A percentile compares a stretch with the other conserved stretches of the same genome.
Conservation (phyloP, 53 echinoderm and acorn worm species). For the Paracentrotus lividus region DNA sequence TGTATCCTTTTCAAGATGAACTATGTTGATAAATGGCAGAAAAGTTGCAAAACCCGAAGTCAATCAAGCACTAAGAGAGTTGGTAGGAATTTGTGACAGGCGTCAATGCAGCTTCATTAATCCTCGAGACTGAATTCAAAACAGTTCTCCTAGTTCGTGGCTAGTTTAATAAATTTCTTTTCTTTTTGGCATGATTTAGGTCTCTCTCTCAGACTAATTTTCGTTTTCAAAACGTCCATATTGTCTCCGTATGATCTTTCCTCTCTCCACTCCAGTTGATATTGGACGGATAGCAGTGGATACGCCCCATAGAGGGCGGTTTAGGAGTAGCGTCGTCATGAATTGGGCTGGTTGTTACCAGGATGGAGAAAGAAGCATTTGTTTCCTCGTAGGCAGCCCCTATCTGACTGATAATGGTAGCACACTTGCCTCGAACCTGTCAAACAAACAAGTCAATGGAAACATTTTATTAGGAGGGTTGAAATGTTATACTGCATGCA, state of each 20-base stretch:
- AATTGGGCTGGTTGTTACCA: conserved; percentile 79
- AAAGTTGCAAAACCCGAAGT: not conserved
- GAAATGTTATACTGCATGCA: no score
- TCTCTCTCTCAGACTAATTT: not conserved
- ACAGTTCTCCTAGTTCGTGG: not conserved
- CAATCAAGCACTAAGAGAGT: not conserved
- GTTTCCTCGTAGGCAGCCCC: conserved; percentile 84
- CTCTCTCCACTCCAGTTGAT: not conserved
- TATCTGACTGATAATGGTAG: conserved; percentile 84
- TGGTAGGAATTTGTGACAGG: not conserved
- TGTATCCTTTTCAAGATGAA: not conserved
- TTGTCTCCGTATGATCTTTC: not conserved
- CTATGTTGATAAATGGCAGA: not conserved
- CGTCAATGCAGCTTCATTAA: not conserved
- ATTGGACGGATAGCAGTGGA: not conserved
- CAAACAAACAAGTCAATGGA: not conserved
- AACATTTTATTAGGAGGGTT: not conserved
- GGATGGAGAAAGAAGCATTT: conserved; percentile 93
- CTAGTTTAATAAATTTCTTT: not conserved
- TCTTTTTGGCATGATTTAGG: not conserved
- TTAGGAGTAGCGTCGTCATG: conserved; percentile 36
- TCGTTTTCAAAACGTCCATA: not conserved
- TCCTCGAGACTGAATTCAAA: not conserved
- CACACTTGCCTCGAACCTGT: conserved; percentile 70
- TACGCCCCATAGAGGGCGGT: not conserved